Evolutionary conservation across 37 sponge, comb jelly and placozoan species (phyloP).

Genomic region (Beroe forskalii): DNA sequence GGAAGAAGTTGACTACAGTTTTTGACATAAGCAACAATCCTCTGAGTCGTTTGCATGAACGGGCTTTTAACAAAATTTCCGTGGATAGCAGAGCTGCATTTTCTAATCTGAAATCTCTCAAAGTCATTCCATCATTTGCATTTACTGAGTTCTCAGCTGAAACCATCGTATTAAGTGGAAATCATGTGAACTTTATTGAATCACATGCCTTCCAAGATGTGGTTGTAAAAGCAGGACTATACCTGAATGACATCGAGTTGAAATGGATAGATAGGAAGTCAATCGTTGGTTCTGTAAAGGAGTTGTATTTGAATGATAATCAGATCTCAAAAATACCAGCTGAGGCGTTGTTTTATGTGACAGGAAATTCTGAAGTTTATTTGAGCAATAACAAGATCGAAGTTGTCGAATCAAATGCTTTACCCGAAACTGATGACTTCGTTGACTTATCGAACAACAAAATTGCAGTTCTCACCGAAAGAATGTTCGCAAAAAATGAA

Average conservation of each 20-base stretch:
- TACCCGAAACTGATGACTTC: not conserved
- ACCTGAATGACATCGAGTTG: not conserved
- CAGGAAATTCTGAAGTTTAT: not conserved
- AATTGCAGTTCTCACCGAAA: conserved; percentile 7
- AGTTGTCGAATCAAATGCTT: conserved; percentile 28
- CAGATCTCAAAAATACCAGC: not conserved
- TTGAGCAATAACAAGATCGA: conserved; percentile 18
- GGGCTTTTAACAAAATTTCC: not conserved
- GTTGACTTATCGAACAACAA: conserved; percentile 1
- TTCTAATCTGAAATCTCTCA: not conserved
- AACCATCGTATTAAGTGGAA: not conserved
- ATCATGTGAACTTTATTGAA: not conserved
- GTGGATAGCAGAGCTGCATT: not conserved
- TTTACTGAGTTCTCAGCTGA: conserved; percentile 3
- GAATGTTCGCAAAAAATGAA: conserved; percentile 32
- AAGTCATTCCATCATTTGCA: conserved; percentile 1
- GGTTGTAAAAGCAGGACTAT: not conserved
- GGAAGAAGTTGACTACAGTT: not conserved
- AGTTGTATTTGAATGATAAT: not conserved
- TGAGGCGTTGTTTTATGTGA: conserved; percentile 13
- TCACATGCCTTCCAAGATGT: conserved; percentile 18
- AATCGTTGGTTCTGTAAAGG: not conserved
- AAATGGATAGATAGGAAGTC: not conserved
- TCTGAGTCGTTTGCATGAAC: not conserved
- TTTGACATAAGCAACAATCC: conserved; percentile 60